Evolutionary conservation across 1,140 invertebrate genomes (phyloP), one percentile per base, ranked within the genome.

Genomic region (Triops cancriformis): DNA sequence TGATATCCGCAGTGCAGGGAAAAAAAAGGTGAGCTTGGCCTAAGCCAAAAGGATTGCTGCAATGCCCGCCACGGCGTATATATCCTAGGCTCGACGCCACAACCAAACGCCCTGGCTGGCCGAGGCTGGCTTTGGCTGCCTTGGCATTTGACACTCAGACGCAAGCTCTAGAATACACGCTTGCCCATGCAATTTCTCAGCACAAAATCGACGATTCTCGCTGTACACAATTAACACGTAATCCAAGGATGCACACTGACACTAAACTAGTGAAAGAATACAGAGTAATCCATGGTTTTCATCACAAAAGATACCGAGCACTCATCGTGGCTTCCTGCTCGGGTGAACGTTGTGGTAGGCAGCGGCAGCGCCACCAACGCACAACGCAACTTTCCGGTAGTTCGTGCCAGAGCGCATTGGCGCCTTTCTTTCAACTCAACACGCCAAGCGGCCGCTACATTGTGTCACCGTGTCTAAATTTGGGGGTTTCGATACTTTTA

Each of bases 261-360:
- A 14, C 51, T 64, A 64, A 64, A 64, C 51, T 64, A 64, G 18
- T 3, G 6, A 23, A 64, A 64, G 51, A 64, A 64, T 64, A 23
- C 51, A 64, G 51, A 64, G 51, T 64, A 64, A 64, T 64, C 51
- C 51, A 64, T 64, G 51, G 51, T 64, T 64, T 64, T 64, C 51
- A 64, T 64, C 51, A 64, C 51, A 64, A 64, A 64, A 64, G 51
- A 64, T 64, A 64, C 51, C 51, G 51, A 64, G 51, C n/a, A n/a
- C 51, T 64, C 51, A 64, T 64, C 51, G 51, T 64, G 51, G 51
- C 51, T 64, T 64, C 51, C 51, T 64, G 51, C 51, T 64, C 51
- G 51, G 51, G 51, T 64, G 51, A 64, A 64, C 51, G 51, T 64
- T 64, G 51, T 64, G 51, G 51, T 64, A 64, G 51, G 51, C 51